These are phyloP conservation scores for Mystacornis crossleyi DNA, from an alignment of 2,113 vertebrate genomes.

Conservation along the genomic window DNA sequence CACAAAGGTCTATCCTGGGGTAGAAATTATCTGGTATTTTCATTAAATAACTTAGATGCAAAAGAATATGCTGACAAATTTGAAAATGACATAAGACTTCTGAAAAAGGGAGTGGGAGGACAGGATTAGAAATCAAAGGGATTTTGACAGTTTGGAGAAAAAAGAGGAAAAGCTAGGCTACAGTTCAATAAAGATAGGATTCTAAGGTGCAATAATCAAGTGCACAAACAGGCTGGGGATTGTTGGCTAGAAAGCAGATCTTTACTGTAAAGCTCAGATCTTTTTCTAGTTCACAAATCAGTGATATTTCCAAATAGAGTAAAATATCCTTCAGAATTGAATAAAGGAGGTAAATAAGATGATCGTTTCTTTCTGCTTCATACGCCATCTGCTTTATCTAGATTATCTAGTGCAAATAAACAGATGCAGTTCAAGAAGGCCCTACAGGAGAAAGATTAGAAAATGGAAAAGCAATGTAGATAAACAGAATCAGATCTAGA, in stretches of 20 bases:
- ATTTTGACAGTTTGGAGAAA: neutral
- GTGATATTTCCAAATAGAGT: neutral
- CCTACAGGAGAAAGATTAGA: neutral
- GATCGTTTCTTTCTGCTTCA: neutral
- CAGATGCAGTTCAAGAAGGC: neutral
- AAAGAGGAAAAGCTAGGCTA: neutral
- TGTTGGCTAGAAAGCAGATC: neutral
- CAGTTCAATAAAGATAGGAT: neutral
- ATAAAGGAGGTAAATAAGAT: neutral
- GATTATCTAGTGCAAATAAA: neutral
- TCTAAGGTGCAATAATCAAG: neutral
- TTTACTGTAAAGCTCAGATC: neutral
- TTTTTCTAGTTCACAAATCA: neutral
- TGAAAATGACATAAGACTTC: neutral
- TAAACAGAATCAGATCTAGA: neutral
- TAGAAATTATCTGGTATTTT: neutral
- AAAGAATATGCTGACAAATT: neutral
- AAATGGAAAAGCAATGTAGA: neutral
- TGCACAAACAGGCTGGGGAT: neutral
- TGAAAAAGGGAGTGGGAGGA: neutral
- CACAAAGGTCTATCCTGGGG: neutral
- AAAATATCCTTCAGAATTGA: neutral
- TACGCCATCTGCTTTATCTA: neutral
- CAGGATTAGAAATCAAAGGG: conserved; percentile 9
- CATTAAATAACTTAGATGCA: neutral